A percentile compares a stretch with the other conserved stretches of the same genome.
Evolutionary conservation across 2,113 vertebrate genomes (phyloP).

Genomic region (Pseudolaguvia tuberculata): DNA sequence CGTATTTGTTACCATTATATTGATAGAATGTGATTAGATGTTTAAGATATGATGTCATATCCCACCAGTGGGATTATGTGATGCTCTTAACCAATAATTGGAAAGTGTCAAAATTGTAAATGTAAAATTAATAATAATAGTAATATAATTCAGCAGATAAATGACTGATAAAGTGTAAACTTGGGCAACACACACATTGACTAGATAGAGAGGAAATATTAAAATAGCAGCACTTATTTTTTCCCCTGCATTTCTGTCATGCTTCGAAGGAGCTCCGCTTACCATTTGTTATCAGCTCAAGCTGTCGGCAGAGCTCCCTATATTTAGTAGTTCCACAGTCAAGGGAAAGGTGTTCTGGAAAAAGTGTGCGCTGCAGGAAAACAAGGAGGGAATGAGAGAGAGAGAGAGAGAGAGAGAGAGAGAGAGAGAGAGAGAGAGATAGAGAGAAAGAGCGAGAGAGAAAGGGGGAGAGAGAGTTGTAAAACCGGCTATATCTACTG

Average conservation of each 20-base stretch:
- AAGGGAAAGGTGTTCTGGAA: slow-evolving; percentile 61
- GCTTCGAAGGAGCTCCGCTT: slow-evolving; percentile 50
- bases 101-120: too few relatives aligned
- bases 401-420: slow-evolving; percentile 16
- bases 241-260: slow-evolving; percentile 12
- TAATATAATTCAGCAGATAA: background rate
- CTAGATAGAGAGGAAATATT: slow-evolving; percentile 22
- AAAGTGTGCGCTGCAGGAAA: slow-evolving; percentile 21
- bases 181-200: background rate
- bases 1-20: too few relatives aligned
- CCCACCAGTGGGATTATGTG: too few relatives aligned
- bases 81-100: too few relatives aligned
- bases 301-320: slow-evolving; percentile 66
- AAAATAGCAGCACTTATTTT: slow-evolving; percentile 32
- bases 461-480: slow-evolving; percentile 29
- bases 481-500: slow-evolving; percentile 34
- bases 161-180: background rate
- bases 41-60: too few relatives aligned
- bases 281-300: slow-evolving; percentile 60
- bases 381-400: background rate
- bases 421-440: slow-evolving; percentile 9
- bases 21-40: too few relatives aligned
- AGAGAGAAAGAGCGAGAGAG: slow-evolving; percentile 18
- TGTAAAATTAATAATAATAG: background rate
- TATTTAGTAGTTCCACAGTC: slow-evolving; percentile 65